A percentile compares a stretch with the other conserved stretches of the same genome.
Conservation (phyloP, 2,113 vertebrate genomes). For the Tauraco erythrolophus region DNA sequence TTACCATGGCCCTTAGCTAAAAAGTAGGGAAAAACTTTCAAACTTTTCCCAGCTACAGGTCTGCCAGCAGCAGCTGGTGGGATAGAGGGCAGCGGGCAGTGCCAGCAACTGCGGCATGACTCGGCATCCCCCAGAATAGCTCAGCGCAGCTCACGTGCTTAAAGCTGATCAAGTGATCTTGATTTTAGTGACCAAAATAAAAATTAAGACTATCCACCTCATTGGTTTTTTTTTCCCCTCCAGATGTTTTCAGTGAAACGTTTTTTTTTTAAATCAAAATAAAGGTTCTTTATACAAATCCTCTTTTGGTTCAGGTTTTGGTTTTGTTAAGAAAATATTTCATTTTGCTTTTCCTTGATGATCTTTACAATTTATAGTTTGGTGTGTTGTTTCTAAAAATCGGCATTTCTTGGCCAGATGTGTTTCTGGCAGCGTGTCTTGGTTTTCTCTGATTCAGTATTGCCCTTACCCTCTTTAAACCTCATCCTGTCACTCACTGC, state of each 20-base stretch:
- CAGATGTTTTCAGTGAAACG: background rate
- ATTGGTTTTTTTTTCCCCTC: background rate
- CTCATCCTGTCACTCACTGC: background rate
- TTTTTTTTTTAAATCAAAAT: background rate
- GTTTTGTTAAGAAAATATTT: background rate
- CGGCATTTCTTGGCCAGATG: background rate
- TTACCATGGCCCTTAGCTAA: background rate
- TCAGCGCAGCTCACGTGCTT: background rate
- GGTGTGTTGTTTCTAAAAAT: background rate
- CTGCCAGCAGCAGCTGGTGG: background rate
- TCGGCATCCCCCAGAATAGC: background rate
- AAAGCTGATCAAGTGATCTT: background rate
- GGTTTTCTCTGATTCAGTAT: background rate
- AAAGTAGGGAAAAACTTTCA: background rate
- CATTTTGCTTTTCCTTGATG: background rate
- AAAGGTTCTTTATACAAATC: background rate
- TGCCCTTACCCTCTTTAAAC: background rate
- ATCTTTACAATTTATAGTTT: background rate
- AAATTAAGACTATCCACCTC: background rate
- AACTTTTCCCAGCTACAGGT: background rate
- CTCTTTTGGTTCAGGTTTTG: background rate
- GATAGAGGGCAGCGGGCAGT: background rate
- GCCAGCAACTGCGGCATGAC: rapidly evolving
- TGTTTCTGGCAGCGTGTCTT: background rate
- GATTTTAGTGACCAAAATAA: background rate